phyloP scores from a whole-genome alignment of 2,888 invertebrate genomes.

The Acanthosepion pharaonis region DNA sequence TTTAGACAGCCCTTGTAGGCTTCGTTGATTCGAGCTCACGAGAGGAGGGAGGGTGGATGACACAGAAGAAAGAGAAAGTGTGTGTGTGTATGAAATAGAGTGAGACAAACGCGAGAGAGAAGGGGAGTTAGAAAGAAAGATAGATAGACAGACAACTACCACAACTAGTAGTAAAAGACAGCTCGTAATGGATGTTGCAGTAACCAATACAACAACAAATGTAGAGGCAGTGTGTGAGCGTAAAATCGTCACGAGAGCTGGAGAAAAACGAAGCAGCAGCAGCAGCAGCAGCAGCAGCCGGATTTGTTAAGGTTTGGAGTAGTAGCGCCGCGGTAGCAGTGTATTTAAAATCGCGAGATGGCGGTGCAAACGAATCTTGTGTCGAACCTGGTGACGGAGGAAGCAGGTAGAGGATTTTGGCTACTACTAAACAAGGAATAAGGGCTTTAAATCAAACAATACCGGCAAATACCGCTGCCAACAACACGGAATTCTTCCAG shows the following conservation, averaged over 20 bases:
- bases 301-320: neutral
- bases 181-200: neutral
- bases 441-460: neutral
- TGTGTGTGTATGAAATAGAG: neutral
- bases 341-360: neutral
- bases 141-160: neutral
- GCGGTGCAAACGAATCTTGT: neutral
- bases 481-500: neutral
- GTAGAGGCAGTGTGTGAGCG: neutral
- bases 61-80: neutral
- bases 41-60: neutral
- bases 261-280: neutral
- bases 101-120: neutral
- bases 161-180: neutral
- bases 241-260: neutral
- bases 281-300: neutral
- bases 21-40: neutral
- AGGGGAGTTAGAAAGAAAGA: neutral
- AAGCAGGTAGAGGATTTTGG: neutral
- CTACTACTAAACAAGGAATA: neutral
- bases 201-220: neutral
- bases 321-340: neutral
- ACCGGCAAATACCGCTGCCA: neutral
- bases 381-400: neutral
- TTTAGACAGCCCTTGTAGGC: constrained; percentile 33